phyloP scores from a whole-genome alignment of 2,113 vertebrate species.

The Myotis yumanensis region DNA sequence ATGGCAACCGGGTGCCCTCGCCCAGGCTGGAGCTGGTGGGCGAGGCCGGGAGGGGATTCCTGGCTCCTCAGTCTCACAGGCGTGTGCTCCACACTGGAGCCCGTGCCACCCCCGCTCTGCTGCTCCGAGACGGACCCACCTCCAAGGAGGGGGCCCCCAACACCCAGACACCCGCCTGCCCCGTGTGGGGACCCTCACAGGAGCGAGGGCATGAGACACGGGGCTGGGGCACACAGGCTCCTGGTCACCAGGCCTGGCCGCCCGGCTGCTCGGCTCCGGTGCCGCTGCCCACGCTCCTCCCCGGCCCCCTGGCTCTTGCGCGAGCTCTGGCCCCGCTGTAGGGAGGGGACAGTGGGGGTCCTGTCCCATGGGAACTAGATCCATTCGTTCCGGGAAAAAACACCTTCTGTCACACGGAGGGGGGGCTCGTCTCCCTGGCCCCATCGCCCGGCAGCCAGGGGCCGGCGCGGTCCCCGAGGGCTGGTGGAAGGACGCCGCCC shows the following conservation, averaged over 20 bases:
- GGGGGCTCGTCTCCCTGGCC: background rate
- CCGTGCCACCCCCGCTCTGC: rapidly evolving
- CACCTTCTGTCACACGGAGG: background rate
- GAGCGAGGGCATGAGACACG: rapidly evolving
- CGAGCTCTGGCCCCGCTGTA: too few species aligned
- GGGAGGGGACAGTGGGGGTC: background rate
- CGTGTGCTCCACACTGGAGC: rapidly evolving
- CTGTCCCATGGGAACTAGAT: background rate
- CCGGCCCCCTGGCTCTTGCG: too few species aligned
- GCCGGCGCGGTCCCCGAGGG: rapidly evolving
- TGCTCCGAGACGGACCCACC: background rate
- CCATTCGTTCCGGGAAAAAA: background rate
- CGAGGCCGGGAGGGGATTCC: constrained; percentile 30
- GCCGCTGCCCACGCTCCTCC: background rate
- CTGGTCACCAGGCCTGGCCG: rapidly evolving
- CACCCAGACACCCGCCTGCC: background rate
- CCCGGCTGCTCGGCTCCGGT: background rate
- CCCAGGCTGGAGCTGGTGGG: constrained; percentile 9
- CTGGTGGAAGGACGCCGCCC: rapidly evolving
- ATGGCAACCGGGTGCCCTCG: constrained; percentile 77
- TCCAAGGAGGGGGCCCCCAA: background rate
- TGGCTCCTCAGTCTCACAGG: background rate
- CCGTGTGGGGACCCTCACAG: too few species aligned
- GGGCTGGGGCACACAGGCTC: background rate
- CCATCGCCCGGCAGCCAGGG: rapidly evolving